Evolutionary conservation across 2,888 invertebrate species (phyloP), one percentile per base, ranked within the genome.

Genomic region (Lydus trimaculatus): DNA sequence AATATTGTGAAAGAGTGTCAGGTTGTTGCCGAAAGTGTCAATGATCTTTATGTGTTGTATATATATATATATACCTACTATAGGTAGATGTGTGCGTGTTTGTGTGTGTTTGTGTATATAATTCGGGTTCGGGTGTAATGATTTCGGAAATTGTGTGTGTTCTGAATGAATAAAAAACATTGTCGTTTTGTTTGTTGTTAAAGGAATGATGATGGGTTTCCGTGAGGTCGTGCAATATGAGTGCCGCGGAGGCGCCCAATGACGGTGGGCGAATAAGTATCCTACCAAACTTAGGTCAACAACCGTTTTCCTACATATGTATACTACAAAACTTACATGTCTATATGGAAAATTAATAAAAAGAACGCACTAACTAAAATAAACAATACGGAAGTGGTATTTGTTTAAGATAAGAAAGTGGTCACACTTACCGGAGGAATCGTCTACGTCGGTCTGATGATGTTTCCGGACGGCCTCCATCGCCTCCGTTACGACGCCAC

Each of bases 401-500:
- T 36, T 63, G 65, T 65, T 65, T n/a, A n/a, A n/a, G 72, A 43
- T 43, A 43, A 17, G 17, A 28, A 28, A 4, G 11, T 17, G 71
- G 74, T 64, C 70, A 72, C 75, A 84, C 85, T 84, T 78, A 85
- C 84, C 83, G 78, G 70, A 66, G 74, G 76, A 83, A 83, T 83
- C 85, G 84, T 81, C 84, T 84, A 74, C 85, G 82, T 74, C 85
- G 81, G 76, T 85, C 82, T 79, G 85, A 85, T 76, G 85, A 85
- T 73, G 85, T 85, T 79, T 85, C 85, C 72, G 82, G 83, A 75
- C 85, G 85, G 75, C 85, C 85, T 69, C 85, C 85, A 82, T 85
- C 84, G 80, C 85, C 84, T 78, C 80, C 81, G 74, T 80, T 79
- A 73, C 82, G 82, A 75, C 83, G 84, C 84, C 84, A 84, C 85